A percentile compares a stretch with the other conserved stretches of the same genome.
These are phyloP conservation scores for Boloria euphrosyne DNA, from an alignment of 2,888 invertebrate genomes.

Conservation along the genomic window DNA sequence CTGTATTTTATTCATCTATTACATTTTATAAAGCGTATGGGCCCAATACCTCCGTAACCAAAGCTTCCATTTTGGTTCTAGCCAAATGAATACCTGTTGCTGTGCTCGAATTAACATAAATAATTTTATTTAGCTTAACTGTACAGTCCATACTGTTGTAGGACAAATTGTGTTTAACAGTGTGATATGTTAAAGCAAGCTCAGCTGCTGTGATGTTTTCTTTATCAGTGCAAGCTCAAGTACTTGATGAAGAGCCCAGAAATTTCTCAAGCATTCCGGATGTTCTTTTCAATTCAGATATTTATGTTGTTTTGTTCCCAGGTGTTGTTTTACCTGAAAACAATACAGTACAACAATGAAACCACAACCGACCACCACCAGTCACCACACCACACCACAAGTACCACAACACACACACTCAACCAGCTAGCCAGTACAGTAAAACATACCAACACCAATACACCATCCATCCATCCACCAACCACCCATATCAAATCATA, in stretches of 20 bases:
- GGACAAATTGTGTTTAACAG: constrained; percentile 44
- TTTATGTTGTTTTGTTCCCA: constrained; percentile 12
- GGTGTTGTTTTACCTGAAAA: constrained; percentile 19
- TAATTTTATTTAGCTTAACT: constrained; percentile 37
- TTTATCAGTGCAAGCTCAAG: not conserved
- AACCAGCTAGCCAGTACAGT: too few relatives aligned
- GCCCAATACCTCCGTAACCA: constrained; percentile 44
- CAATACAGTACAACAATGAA: constrained; percentile 3
- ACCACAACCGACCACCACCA: too few relatives aligned
- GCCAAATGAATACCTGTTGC: constrained; percentile 41
- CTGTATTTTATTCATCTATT: constrained; percentile 43
- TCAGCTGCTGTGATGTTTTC: constrained; percentile 22
- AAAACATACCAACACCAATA: too few relatives aligned
- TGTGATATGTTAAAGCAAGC: constrained; percentile 41
- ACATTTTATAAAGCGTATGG: constrained; percentile 40
- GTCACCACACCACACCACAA: too few relatives aligned
- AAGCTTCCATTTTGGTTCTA: constrained; percentile 47
- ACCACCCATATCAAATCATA: too few relatives aligned
- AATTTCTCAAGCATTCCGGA: constrained; percentile 5
- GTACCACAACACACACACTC: too few relatives aligned
- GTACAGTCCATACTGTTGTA: constrained; percentile 45
- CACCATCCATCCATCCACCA: too few relatives aligned
- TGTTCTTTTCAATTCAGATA: constrained; percentile 10
- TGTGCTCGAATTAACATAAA: constrained; percentile 23
- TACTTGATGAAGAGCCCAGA: not conserved